These are phyloP conservation scores for Microdon myrmicae DNA, from an alignment of 2,888 invertebrate genomes.

Conservation along the genomic window DNA sequence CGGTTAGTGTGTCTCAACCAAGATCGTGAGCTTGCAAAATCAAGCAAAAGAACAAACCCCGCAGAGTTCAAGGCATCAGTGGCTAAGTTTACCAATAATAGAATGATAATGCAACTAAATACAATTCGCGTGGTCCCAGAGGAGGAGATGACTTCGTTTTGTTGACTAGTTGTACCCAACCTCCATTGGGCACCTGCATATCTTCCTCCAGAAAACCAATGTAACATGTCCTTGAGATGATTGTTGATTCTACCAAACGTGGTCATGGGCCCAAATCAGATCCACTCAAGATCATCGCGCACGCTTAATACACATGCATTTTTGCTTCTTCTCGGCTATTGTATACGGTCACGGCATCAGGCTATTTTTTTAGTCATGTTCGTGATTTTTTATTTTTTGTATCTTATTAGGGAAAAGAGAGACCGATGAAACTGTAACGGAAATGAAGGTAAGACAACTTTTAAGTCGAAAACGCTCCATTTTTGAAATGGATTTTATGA, in stretches of 20 bases:
- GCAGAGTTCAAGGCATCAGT: constrained; percentile 27
- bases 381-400: neutral
- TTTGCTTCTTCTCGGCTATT: no score
- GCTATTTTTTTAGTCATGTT: neutral
- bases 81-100: constrained; percentile 40
- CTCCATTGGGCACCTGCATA: constrained; percentile 49
- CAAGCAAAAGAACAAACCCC: constrained; percentile 7
- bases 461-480: constrained; percentile 4
- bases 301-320: no score
- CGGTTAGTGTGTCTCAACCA: constrained; percentile 46
- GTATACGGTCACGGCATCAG: no score
- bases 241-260: constrained; percentile 12
- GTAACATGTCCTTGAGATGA: constrained; percentile 41
- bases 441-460: no score
- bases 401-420: no score
- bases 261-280: constrained; percentile 46
- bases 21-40: constrained; percentile 35
- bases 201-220: constrained; percentile 35
- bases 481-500: no score
- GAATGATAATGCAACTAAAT: constrained; percentile 44
- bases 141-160: constrained; percentile 35
- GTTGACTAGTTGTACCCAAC: constrained; percentile 30
- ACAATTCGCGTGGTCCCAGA: constrained; percentile 29
- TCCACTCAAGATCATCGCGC: constrained; percentile 33
- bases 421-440: no score